Conservation (phyloP, 1,140 invertebrate species). For the Kradibia gibbosae region DNA sequence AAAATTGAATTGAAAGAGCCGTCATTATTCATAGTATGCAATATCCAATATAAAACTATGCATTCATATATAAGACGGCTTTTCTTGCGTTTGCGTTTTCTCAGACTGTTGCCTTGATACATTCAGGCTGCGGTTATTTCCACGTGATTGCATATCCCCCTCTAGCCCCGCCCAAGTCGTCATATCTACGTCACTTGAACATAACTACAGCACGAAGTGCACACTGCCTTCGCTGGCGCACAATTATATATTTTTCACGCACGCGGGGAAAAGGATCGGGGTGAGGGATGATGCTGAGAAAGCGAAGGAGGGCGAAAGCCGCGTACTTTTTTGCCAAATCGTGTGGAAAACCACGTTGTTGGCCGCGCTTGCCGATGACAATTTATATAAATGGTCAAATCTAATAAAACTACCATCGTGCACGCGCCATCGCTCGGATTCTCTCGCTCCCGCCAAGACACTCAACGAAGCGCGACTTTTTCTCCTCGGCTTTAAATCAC, state of each 20-base stretch:
- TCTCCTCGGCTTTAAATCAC: no score
- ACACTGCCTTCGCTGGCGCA: constrained; percentile 15
- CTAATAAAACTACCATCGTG: constrained; percentile 48
- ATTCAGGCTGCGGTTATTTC: constrained; percentile 63
- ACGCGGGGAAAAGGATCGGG: constrained; percentile 29
- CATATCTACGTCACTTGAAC: background rate
- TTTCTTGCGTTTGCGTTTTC: constrained; percentile 1
- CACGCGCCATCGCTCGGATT: background rate
- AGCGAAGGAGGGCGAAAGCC: constrained; percentile 50
- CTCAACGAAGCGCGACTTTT: no score
- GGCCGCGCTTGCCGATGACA: constrained; percentile 67
- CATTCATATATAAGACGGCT: no score
- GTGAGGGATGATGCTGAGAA: constrained; percentile 38
- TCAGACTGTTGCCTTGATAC: constrained; percentile 37
- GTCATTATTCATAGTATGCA: no score
- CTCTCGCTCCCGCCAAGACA: background rate
- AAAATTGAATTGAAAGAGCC: no score
- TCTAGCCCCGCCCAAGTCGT: background rate
- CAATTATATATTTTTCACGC: constrained; percentile 17
- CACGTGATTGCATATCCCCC: constrained; percentile 62
- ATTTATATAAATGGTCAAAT: constrained; percentile 69
- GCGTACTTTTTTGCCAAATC: constrained; percentile 71
- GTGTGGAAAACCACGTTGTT: constrained; percentile 64
- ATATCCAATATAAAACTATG: no score
- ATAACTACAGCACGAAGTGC: background rate